phyloP scores from a whole-genome alignment of 2,888 invertebrate species.

The Oligia latruncula region DNA sequence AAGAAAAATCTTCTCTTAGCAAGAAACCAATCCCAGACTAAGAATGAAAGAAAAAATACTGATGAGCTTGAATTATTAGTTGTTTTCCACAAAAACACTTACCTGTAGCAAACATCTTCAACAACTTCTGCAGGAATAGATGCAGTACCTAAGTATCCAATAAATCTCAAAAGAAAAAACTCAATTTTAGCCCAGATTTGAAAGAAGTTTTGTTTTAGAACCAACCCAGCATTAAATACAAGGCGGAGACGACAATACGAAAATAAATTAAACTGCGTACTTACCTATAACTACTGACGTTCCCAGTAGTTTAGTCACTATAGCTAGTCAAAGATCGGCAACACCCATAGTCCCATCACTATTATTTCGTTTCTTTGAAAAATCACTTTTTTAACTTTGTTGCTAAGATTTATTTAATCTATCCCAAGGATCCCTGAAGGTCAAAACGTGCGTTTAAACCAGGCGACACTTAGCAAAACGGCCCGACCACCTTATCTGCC shows the following conservation, averaged over 20 bases:
- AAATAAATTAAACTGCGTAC: too few species aligned
- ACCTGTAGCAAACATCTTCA: not conserved
- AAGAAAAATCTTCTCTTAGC: not conserved
- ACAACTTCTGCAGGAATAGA: not conserved
- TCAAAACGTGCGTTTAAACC: conserved; percentile 41
- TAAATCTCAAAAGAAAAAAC: not conserved
- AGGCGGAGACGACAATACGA: too few species aligned
- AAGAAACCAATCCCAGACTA: not conserved
- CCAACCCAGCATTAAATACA: too few species aligned
- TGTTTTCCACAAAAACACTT: not conserved
- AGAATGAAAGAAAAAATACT: not conserved
- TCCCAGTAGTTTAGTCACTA: too few species aligned
- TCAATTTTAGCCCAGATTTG: not conserved
- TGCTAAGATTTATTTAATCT: too few species aligned
- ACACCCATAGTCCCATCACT: too few species aligned
- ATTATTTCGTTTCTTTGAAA: too few species aligned
- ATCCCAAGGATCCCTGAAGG: conserved; percentile 62
- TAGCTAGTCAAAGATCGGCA: too few species aligned
- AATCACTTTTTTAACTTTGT: too few species aligned
- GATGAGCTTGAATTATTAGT: not conserved
- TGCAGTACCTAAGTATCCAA: too few species aligned
- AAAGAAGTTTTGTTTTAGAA: too few species aligned
- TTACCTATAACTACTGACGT: too few species aligned
- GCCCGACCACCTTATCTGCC: conserved; percentile 63
- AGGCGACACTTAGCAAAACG: conserved; percentile 68